phyloP scores from a whole-genome alignment of 2,113 vertebrate genomes.

The Erinaceus europaeus region DNA sequence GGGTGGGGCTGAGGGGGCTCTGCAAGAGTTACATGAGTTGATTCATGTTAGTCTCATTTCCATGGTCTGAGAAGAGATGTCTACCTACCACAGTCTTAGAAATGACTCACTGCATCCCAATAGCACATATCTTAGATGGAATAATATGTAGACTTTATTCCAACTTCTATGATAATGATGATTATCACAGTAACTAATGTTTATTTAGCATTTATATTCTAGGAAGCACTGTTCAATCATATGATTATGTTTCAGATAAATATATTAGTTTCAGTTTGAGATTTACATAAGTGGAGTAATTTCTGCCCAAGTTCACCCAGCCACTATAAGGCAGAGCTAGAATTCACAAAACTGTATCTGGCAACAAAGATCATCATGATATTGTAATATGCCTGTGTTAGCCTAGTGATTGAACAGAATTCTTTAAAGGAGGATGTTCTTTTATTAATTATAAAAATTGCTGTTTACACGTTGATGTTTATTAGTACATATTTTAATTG shows the following conservation, averaged over 20 bases:
- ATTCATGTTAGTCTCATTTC: background rate
- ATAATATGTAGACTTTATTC: background rate
- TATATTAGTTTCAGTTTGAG: too few relatives aligned
- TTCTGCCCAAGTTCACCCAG: background rate
- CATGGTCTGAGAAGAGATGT: background rate
- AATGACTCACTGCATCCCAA: background rate
- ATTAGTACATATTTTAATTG: background rate
- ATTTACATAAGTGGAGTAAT: background rate
- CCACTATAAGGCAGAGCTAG: background rate
- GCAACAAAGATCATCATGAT: background rate
- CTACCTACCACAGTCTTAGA: background rate
- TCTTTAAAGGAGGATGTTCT: background rate
- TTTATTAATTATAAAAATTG: background rate
- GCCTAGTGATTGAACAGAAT: background rate
- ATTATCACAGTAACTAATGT: background rate
- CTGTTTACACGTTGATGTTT: background rate
- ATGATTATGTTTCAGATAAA: background rate
- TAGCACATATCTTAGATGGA: background rate
- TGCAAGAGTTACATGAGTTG: background rate
- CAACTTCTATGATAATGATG: background rate
- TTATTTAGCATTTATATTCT: background rate
- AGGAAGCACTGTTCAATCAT: background rate
- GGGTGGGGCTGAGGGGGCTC: background rate
- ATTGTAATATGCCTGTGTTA: background rate
- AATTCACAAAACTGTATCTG: background rate